A percentile compares a stretch with the other conserved stretches of the same genome.
Conservation (phyloP, 2,797 vertebrate genomes). For the Synanceia verrucosa region DNA sequence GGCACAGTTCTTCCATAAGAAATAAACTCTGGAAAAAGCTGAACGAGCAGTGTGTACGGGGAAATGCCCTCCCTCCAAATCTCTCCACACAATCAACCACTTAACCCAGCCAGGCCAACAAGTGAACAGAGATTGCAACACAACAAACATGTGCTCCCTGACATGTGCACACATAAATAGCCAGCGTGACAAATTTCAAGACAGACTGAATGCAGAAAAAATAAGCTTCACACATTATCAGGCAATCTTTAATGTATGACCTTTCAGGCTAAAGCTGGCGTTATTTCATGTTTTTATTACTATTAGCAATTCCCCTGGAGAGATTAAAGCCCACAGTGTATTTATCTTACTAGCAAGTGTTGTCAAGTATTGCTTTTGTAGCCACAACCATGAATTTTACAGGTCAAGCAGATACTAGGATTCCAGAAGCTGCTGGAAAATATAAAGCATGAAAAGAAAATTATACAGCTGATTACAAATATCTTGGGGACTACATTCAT, state of each 20-base stretch:
- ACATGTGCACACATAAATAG: conserved; percentile 11
- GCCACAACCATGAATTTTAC: not conserved
- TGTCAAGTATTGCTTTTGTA: conserved; percentile 3
- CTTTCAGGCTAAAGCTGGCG: conserved; percentile 9
- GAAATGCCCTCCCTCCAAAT: conserved; percentile 32
- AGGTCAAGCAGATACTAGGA: not conserved
- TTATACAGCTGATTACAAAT: not conserved
- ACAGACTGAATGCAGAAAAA: not conserved
- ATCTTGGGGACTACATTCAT: not conserved
- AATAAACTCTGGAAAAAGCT: conserved; percentile 35
- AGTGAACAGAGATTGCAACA: conserved; percentile 29
- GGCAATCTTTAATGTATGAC: conserved; percentile 22
- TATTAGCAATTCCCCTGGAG: conserved; percentile 10
- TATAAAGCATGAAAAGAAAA: not conserved
- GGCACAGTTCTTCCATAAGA: conserved; percentile 9
- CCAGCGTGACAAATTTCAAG: conserved; percentile 23
- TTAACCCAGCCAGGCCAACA: conserved; percentile 42
- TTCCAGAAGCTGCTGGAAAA: not conserved
- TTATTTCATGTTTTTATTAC: conserved; percentile 33
- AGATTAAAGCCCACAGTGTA: conserved; percentile 24
- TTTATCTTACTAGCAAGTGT: conserved; percentile 29
- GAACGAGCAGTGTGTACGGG: conserved; percentile 23
- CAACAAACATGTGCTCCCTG: conserved; percentile 34
- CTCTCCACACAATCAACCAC: conserved; percentile 46
- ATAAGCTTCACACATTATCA: conserved; percentile 8